Conservation (phyloP, 37 sponge, comb jelly and placozoan species). For the Diacarnus erythraeanus region DNA sequence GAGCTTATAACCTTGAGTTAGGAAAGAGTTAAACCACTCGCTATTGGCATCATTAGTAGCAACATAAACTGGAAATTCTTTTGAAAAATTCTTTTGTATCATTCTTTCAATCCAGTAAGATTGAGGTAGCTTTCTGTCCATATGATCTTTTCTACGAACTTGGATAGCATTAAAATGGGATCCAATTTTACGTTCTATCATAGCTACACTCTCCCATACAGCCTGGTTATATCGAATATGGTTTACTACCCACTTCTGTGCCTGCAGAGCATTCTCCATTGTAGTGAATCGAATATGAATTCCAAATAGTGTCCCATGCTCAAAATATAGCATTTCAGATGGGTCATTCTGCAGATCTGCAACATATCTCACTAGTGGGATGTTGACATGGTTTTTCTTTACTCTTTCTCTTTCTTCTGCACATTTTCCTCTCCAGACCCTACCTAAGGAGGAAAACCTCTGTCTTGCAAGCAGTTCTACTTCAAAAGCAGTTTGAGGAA, state of each 20-base stretch:
- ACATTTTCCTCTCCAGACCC: conserved; percentile 70
- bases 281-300: conserved; percentile 67
- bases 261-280: conserved; percentile 27
- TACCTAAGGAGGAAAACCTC: conserved; percentile 22
- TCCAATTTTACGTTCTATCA: conserved; percentile 37
- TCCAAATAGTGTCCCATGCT: conserved; percentile 85
- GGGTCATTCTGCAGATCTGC: conserved; percentile 48
- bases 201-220: conserved; percentile 17
- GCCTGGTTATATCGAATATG: conserved; percentile 27
- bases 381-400: no score
- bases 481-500: conserved; percentile 32
- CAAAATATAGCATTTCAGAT: conserved; percentile 80
- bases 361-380: conserved; percentile 53
- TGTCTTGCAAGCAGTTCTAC: conserved; percentile 45
- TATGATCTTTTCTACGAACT: conserved; percentile 67
- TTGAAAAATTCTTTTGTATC: conserved; percentile 26
- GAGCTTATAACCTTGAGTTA: conserved; percentile 51
- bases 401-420: conserved; percentile 32
- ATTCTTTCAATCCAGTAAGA: conserved; percentile 67
- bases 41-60: conserved; percentile 69
- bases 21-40: conserved; percentile 60
- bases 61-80: conserved; percentile 62
- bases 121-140: conserved; percentile 24
- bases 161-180: conserved; percentile 74
- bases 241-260: conserved; percentile 59